phyloP scores from a whole-genome alignment of 2,113 vertebrate species.

The Dasyprocta punctata region DNA sequence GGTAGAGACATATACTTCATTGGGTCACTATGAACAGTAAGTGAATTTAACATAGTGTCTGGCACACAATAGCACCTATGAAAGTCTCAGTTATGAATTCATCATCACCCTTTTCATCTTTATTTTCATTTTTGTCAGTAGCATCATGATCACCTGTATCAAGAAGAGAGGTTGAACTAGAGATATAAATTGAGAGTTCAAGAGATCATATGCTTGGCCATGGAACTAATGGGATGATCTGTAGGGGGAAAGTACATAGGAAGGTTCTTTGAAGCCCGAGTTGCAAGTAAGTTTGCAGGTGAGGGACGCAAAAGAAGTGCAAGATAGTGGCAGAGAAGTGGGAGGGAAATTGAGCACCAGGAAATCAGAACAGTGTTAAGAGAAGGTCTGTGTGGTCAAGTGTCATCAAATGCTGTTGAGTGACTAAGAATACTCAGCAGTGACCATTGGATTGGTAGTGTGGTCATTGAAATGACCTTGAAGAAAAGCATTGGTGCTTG shows the following conservation, averaged over 20 bases:
- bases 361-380: not conserved
- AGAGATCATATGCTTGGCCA: not conserved
- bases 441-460: not conserved
- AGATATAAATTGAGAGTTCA: not conserved
- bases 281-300: not conserved
- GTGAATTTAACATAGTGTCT: not conserved
- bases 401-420: not conserved
- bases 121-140: not conserved
- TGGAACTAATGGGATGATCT: not conserved
- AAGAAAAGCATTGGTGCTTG: not conserved
- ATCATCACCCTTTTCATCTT: not conserved
- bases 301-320: not conserved
- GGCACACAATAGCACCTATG: not conserved
- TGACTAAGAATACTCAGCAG: not conserved
- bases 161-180: not conserved
- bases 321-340: not conserved
- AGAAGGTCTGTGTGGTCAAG: not conserved
- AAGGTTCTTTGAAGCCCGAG: not conserved
- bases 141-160: not conserved
- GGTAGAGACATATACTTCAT: not conserved
- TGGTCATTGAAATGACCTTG: not conserved
- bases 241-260: not conserved
- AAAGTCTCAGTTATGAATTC: not conserved
- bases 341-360: not conserved
- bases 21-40: not conserved